These are phyloP conservation scores for Hoplodrina ambigua DNA, from an alignment of 2,888 invertebrate species.

Conservation along the genomic window DNA sequence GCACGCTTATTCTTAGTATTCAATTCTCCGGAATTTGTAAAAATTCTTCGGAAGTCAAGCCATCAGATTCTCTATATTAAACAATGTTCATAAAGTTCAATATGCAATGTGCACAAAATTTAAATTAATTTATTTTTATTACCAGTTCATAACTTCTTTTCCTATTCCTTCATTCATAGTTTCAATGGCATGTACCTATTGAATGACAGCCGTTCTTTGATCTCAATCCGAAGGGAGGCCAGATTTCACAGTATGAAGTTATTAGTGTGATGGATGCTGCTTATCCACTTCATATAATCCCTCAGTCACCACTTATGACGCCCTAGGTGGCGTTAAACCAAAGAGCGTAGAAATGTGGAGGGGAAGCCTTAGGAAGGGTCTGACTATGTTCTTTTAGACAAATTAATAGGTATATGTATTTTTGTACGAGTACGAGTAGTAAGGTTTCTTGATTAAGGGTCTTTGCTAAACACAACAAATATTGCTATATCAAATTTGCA, in stretches of 20 bases:
- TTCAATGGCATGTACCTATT: neutral
- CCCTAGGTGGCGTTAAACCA: constrained; percentile 40
- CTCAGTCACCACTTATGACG: constrained; percentile 35
- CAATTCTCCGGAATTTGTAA: too few species aligned
- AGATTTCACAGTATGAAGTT: constrained; percentile 35
- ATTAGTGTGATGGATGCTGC: constrained; percentile 41
- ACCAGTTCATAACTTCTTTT: too few species aligned
- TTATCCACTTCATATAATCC: constrained; percentile 48
- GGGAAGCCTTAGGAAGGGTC: constrained; percentile 19
- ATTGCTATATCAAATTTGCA: neutral
- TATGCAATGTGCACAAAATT: too few species aligned
- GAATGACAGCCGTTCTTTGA: constrained; percentile 2
- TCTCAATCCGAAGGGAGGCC: constrained; percentile 10
- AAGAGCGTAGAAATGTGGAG: constrained; percentile 20
- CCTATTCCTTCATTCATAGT: neutral
- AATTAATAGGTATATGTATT: neutral
- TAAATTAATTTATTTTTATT: too few species aligned
- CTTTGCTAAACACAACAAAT: neutral
- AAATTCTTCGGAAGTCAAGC: too few species aligned
- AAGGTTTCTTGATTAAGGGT: neutral
- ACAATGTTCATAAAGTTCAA: too few species aligned
- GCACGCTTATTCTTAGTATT: too few species aligned
- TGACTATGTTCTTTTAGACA: neutral
- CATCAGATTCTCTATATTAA: too few species aligned
- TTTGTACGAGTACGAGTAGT: neutral